Percentiles rank a stretch among this genome's conserved stretches.
Conservation (phyloP, 2,113 vertebrate genomes). For the Protobothrops flavoviridis region DNA sequence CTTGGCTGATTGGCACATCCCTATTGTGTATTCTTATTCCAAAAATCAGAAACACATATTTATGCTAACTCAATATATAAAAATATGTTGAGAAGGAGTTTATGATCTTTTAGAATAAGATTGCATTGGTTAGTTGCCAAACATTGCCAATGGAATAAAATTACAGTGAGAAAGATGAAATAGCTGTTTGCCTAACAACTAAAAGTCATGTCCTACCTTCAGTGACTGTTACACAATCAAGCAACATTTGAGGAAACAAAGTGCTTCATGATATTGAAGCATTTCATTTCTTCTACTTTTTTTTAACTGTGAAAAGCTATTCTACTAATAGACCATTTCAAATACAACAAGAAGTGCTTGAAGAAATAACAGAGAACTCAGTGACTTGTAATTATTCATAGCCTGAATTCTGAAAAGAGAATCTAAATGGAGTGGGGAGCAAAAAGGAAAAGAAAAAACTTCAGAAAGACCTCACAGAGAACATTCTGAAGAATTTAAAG, state of each 20-base stretch:
- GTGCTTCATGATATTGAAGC: constrained; percentile 44
- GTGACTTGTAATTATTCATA: constrained; percentile 62
- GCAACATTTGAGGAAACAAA: constrained; percentile 44
- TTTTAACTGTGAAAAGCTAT: constrained; percentile 60
- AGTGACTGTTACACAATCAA: constrained; percentile 48
- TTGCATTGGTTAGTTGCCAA: constrained; percentile 6
- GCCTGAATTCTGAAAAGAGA: constrained; percentile 57
- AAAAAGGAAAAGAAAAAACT: constrained; percentile 43
- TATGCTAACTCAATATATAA: background rate
- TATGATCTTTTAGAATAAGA: background rate
- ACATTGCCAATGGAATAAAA: constrained; percentile 19
- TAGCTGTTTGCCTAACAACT: constrained; percentile 36
- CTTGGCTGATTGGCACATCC: too few species aligned
- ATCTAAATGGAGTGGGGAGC: background rate
- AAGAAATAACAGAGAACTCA: constrained; percentile 65
- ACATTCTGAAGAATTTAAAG: constrained; percentile 50
- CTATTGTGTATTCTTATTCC: too few species aligned
- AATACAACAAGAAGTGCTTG: constrained; percentile 61
- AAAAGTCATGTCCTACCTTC: constrained; percentile 21
- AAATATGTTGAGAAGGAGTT: background rate
- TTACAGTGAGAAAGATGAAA: constrained; percentile 17
- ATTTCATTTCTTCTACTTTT: constrained; percentile 47
- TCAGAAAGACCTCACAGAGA: constrained; percentile 38
- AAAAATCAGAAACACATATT: background rate
- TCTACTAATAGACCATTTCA: constrained; percentile 58